These are phyloP conservation scores for Scaptomyza reducta DNA, from an alignment of 2,888 invertebrate species.

Conservation along the genomic window DNA sequence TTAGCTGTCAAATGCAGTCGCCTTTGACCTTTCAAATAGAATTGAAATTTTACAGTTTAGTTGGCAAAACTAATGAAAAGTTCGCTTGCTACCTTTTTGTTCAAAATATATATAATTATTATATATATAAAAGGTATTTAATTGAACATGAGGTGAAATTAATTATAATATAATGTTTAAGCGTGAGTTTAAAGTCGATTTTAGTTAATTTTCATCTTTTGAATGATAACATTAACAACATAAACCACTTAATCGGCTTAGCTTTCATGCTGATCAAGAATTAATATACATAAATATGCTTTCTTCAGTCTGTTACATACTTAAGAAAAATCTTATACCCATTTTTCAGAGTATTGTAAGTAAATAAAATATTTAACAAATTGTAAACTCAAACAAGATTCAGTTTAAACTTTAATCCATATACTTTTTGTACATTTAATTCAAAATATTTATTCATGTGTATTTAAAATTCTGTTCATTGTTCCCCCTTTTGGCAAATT, in stretches of 20 bases:
- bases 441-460: neutral
- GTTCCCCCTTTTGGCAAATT: conserved; percentile 9
- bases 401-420: too few relatives aligned
- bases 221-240: too few relatives aligned
- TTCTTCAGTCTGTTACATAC: too few relatives aligned
- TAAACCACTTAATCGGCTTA: too few relatives aligned
- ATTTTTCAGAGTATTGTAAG: too few relatives aligned
- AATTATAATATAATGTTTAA: too few relatives aligned
- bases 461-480: neutral
- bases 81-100: neutral
- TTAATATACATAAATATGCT: too few relatives aligned
- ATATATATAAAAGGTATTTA: neutral
- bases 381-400: neutral
- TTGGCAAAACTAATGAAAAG: conserved; percentile 5
- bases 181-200: too few relatives aligned
- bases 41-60: neutral
- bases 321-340: too few relatives aligned
- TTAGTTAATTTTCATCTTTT: too few relatives aligned
- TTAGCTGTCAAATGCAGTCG: conserved; percentile 32
- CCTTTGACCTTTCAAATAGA: conserved; percentile 9
- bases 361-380: too few relatives aligned
- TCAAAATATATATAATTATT: neutral
- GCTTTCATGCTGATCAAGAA: too few relatives aligned
- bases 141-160: neutral
- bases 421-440: neutral